Evolutionary conservation across 2,113 vertebrate species (phyloP).

Genomic region (Carassius carassius): DNA sequence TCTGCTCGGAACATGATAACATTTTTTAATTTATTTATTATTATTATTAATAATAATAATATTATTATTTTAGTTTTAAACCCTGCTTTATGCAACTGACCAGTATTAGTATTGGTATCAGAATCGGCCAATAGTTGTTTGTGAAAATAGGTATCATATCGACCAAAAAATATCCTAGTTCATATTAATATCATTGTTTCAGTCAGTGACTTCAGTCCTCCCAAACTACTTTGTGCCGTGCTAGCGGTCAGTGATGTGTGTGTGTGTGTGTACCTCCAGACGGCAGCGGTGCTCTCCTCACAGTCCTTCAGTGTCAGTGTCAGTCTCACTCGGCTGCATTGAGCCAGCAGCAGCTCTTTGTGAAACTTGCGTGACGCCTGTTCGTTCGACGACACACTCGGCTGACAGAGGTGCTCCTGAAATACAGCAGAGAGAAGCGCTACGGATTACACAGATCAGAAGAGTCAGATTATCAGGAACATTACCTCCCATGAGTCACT

Average conservation of each 20-base stretch:
- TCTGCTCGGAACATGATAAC: too few species aligned
- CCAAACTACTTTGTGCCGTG: background rate
- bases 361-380: conserved; percentile 77
- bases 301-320: conserved; percentile 80
- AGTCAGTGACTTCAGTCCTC: too few species aligned
- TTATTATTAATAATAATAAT: too few species aligned
- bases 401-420: conserved; percentile 85
- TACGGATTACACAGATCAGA: too few species aligned
- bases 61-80: too few species aligned
- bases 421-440: background rate
- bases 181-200: too few species aligned
- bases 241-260: background rate
- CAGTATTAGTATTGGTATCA: too few species aligned
- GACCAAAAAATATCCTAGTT: too few species aligned
- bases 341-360: conserved; percentile 86
- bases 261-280: conserved; percentile 75
- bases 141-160: too few species aligned
- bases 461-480: background rate
- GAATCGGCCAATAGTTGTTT: too few species aligned
- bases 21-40: too few species aligned
- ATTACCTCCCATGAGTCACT: background rate
- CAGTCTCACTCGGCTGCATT: conserved; percentile 82
- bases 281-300: conserved; percentile 77
- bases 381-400: conserved; percentile 79
- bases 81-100: too few species aligned